These are phyloP conservation scores for Tupiocoris notatus DNA, from an alignment of 2,888 invertebrate species.

Conservation along the genomic window DNA sequence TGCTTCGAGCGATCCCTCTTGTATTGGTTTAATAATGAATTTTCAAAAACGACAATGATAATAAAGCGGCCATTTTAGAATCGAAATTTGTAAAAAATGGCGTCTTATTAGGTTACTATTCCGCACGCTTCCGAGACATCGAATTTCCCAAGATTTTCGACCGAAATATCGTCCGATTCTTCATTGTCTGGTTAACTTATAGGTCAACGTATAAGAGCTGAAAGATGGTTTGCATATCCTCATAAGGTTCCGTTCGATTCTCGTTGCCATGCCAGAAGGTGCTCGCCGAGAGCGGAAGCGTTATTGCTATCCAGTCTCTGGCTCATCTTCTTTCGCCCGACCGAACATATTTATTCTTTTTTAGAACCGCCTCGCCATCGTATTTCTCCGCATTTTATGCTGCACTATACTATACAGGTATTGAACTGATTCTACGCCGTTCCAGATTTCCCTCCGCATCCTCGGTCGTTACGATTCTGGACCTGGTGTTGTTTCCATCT, in stretches of 20 bases:
- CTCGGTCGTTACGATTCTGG: background rate
- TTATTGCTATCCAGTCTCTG: background rate
- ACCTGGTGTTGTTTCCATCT: background rate
- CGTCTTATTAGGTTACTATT: too few species aligned
- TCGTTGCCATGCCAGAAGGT: background rate
- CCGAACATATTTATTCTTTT: constrained; percentile 3
- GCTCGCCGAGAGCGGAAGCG: background rate
- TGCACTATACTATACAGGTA: background rate
- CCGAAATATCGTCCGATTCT: background rate
- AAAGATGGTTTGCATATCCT: background rate
- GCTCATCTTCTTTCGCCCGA: constrained; percentile 2
- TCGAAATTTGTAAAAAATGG: too few species aligned
- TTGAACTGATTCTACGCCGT: background rate
- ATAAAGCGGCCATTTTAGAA: too few species aligned
- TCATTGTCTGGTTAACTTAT: background rate
- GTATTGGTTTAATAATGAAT: too few species aligned
- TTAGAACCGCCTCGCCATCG: background rate
- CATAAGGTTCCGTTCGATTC: background rate
- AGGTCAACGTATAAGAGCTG: background rate
- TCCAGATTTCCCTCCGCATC: background rate
- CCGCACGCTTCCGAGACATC: too few species aligned
- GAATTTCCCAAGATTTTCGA: too few species aligned
- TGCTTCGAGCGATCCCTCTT: background rate
- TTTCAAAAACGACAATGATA: too few species aligned
- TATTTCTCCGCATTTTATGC: background rate